Base-by-base conservation (phyloP, 2,113 vertebrate species). In the Oncorhynchus mykiss region DNA sequence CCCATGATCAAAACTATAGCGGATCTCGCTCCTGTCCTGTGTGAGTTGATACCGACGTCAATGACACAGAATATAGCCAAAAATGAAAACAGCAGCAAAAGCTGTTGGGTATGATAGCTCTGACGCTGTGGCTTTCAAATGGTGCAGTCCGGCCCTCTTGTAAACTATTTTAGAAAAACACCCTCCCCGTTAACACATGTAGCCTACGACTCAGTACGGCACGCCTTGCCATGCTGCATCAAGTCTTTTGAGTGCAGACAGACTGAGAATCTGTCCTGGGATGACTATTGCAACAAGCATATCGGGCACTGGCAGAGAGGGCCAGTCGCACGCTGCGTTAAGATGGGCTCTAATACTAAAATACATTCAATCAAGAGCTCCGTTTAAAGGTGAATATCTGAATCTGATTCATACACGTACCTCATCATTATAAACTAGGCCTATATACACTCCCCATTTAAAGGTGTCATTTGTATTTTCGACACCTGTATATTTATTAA, bases 121-220 rank as follows among this genome's bases (percentile, higher is more conserved):
- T 60, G 51, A 45, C 39, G 39, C 39, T 45, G 12, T 85, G 12
- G 51, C 16, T 54, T 54, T 18, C 51, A 54, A 54, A 54, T 93
- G 92, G 73, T 77, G 87, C 85, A 75, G 85, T 79, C 80, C 79
- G 80, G 82, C 86, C 16, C 85, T 80, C 34, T 81, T 57, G 82
- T 87, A 83, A 92, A 89, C 88, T 89, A 93, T 91, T 93, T 92
- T 87, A 87, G 82, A 51, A 75, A 39, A 72, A 88, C 91, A 82
- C 92, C 92, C 39, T 91, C 90, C 91, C 91, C 83, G 93, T 96
- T 95, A 95, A 11, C 39, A 11, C 39, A 45, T 45, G 39, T 45
- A 45, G 9, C 39, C 39, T 45, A 11, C 39, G 39, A 45, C 39
- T 45, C 95, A 96, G 87, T 83, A 84, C 69, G 93, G 90, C 93